Evolutionary conservation across 2,888 invertebrate genomes (phyloP).

Genomic region (Tinea semifulvella): DNA sequence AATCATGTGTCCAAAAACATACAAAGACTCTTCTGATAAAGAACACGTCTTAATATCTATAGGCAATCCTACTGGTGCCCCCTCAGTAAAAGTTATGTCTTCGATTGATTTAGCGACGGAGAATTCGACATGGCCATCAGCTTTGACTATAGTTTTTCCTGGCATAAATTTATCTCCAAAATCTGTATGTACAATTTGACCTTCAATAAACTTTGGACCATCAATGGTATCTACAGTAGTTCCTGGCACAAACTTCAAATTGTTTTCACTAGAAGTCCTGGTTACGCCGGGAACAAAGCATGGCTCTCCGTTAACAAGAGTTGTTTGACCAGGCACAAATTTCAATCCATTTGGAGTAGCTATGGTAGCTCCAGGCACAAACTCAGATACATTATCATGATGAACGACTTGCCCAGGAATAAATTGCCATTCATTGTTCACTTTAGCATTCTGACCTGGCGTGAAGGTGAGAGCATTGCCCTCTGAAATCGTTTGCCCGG

Average conservation of each 20-base stretch:
- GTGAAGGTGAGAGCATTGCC: conserved; percentile 63
- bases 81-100: conserved; percentile 65
- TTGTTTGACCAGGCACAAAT: conserved; percentile 73
- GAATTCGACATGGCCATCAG: conserved; percentile 64
- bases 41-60: conserved; percentile 65
- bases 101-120: conserved; percentile 65
- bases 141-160: conserved; percentile 61
- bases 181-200: conserved; percentile 68
- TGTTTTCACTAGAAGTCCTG: conserved; percentile 43
- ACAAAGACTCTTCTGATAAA: conserved; percentile 57
- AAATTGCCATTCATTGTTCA: conserved; percentile 68
- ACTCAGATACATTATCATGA: conserved; percentile 63
- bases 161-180: conserved; percentile 71
- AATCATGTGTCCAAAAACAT: conserved; percentile 73
- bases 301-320: conserved; percentile 55
- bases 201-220: conserved; percentile 72
- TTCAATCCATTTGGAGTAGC: conserved; percentile 69
- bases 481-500: conserved; percentile 69
- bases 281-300: conserved; percentile 70
- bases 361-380: conserved; percentile 72
- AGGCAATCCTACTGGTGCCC: conserved; percentile 62
- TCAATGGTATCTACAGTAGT: conserved; percentile 69
- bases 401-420: conserved; percentile 70
- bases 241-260: conserved; percentile 67
- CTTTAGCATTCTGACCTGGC: conserved; percentile 69